Percentiles rank a stretch among this genome's conserved stretches.
These are phyloP conservation scores for Delia radicum DNA, from an alignment of 1,140 invertebrate species.

Conservation along the genomic window DNA sequence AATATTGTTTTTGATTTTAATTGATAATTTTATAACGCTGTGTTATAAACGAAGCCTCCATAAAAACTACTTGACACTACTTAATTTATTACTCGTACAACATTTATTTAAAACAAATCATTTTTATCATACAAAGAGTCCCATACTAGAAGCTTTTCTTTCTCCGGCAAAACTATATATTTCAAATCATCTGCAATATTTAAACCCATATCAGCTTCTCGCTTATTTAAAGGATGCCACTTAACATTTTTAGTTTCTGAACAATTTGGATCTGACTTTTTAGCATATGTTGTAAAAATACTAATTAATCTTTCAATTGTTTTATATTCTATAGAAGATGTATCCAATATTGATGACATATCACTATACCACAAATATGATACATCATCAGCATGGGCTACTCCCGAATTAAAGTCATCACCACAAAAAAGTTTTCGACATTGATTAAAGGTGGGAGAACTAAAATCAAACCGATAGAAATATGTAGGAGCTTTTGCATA, in stretches of 20 bases:
- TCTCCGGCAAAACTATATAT: too few relatives aligned
- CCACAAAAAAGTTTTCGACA: constrained; percentile 42
- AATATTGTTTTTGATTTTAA: too few relatives aligned
- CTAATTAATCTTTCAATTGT: constrained; percentile 56
- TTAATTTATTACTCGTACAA: too few relatives aligned
- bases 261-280: constrained; percentile 49
- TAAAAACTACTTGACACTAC: too few relatives aligned
- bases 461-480: constrained; percentile 56
- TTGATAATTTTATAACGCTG: too few relatives aligned
- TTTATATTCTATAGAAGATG: constrained; percentile 39
- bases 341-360: constrained; percentile 59
- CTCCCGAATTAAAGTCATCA: constrained; percentile 26
- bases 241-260: constrained; percentile 28
- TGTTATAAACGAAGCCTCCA: too few relatives aligned
- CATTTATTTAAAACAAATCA: too few relatives aligned
- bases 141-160: too few relatives aligned
- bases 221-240: constrained; percentile 50
- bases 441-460: constrained; percentile 43
- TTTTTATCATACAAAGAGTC: too few relatives aligned
- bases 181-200: constrained; percentile 53
- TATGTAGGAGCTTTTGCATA: constrained; percentile 46
- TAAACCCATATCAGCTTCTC: constrained; percentile 45
- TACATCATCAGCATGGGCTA: constrained; percentile 55
- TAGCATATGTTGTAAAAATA: constrained; percentile 54
- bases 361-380: constrained; percentile 66